Conservation (phyloP, 2,888 invertebrate genomes). For the Meteorus colon region DNA sequence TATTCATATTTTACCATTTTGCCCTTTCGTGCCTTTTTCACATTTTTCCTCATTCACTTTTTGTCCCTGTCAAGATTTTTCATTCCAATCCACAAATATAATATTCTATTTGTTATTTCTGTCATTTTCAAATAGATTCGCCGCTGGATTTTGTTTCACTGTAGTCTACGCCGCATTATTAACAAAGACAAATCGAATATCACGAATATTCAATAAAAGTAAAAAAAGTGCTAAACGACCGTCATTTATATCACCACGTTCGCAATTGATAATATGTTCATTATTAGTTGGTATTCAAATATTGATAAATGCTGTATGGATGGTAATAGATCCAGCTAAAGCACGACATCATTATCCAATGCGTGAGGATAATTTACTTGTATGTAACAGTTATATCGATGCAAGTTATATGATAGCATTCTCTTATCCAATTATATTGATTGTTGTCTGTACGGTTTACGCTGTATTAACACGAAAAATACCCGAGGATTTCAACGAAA, state of each 20-base stretch:
- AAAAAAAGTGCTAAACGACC: constrained; percentile 96
- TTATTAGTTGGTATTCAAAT: constrained; percentile 92
- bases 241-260: constrained; percentile 92
- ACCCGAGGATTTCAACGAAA: constrained; percentile 99
- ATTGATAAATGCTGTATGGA: constrained; percentile 92
- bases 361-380: constrained; percentile 92
- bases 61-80: background rate
- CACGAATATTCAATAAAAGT: constrained; percentile 97
- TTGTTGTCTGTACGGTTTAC: constrained; percentile 95
- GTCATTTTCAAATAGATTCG: constrained; percentile 77
- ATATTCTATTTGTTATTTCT: background rate
- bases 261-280: constrained; percentile 92
- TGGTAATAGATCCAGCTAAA: constrained; percentile 90
- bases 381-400: constrained; percentile 93
- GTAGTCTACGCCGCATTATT: constrained; percentile 97
- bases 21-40: background rate
- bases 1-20: constrained; percentile 2
- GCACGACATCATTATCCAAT: constrained; percentile 94
- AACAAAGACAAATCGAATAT: constrained; percentile 98
- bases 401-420: constrained; percentile 96
- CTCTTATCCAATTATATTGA: constrained; percentile 92
- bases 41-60: background rate
- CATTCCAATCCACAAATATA: background rate
- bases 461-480: constrained; percentile 96
- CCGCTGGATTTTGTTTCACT: constrained; percentile 96